Evolutionary conservation across 2,113 vertebrate genomes (phyloP).

Genomic region (Connochaetes taurinus): DNA sequence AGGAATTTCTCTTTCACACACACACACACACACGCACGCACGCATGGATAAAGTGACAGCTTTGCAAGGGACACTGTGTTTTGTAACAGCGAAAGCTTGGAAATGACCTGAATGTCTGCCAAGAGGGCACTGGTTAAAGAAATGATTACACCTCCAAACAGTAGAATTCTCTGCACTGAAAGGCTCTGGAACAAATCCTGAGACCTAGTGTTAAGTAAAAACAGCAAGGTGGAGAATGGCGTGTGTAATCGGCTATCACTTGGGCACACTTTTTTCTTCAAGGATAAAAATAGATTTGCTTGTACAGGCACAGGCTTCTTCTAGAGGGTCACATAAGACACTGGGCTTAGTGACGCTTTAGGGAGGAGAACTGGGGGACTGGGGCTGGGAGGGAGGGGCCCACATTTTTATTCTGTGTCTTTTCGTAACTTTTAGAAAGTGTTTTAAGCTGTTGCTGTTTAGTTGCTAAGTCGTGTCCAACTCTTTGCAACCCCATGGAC

Average conservation of each 20-base stretch:
- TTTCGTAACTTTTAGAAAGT: neutral
- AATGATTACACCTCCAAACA: neutral
- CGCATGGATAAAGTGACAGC: neutral
- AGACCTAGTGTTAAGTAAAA: neutral
- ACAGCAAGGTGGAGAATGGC: neutral
- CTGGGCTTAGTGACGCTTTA: neutral
- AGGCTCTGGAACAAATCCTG: neutral
- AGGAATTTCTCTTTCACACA: neutral
- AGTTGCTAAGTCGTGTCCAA: neutral
- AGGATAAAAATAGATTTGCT: neutral
- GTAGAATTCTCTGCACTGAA: fast-evolving
- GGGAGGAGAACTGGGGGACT: neutral
- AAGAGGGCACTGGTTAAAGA: neutral
- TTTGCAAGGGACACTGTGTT: neutral
- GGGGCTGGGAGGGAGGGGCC: neutral
- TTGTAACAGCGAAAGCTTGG: neutral
- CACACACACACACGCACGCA: neutral
- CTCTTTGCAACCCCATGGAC: neutral
- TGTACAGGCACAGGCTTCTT: neutral
- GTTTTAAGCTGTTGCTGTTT: neutral
- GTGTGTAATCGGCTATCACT: neutral
- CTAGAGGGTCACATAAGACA: neutral
- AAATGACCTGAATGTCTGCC: neutral
- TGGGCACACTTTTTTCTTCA: neutral
- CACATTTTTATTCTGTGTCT: neutral